Conservation (phyloP, 2,888 invertebrate genomes). For the Leptinotarsa tumamoca region DNA sequence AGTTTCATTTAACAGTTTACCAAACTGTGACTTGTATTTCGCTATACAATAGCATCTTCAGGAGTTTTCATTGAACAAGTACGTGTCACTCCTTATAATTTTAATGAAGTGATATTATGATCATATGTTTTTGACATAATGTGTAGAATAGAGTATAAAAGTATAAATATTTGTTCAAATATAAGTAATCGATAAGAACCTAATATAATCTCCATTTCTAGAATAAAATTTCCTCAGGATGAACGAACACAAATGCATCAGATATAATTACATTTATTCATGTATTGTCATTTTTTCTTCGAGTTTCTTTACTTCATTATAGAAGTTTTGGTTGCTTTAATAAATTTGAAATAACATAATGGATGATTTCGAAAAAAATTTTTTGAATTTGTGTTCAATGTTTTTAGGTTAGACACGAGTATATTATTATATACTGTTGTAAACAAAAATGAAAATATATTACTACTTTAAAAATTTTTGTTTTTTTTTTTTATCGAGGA, state of each 20-base stretch:
- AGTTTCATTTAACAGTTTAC: too few species aligned
- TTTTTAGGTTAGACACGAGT: slow-evolving; percentile 64
- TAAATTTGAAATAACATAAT: slow-evolving; percentile 31
- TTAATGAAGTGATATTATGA: slow-evolving; percentile 20
- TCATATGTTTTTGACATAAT: slow-evolving; percentile 29
- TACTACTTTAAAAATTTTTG: slow-evolving; percentile 50
- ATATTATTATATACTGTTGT: slow-evolving; percentile 62
- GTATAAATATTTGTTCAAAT: slow-evolving; percentile 30
- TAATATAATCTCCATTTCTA: slow-evolving; percentile 63
- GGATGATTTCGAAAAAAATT: slow-evolving; percentile 44
- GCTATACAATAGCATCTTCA: neutral
- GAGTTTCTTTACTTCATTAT: slow-evolving; percentile 32
- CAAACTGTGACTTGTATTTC: too few species aligned
- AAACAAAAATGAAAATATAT: slow-evolving; percentile 64
- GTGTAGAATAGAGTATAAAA: slow-evolving; percentile 27
- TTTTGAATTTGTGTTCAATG: slow-evolving; percentile 61
- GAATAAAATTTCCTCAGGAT: slow-evolving; percentile 64
- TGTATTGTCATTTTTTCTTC: slow-evolving; percentile 28
- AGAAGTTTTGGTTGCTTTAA: slow-evolving; percentile 32
- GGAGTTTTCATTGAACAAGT: neutral
- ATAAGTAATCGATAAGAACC: slow-evolving; percentile 34
- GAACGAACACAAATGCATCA: slow-evolving; percentile 64
- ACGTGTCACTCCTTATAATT: neutral
- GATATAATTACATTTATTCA: slow-evolving; percentile 43
- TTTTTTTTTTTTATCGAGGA: neutral